These are phyloP conservation scores for Eupithecia centaureata DNA, from an alignment of 2,888 invertebrate genomes.

Conservation along the genomic window DNA sequence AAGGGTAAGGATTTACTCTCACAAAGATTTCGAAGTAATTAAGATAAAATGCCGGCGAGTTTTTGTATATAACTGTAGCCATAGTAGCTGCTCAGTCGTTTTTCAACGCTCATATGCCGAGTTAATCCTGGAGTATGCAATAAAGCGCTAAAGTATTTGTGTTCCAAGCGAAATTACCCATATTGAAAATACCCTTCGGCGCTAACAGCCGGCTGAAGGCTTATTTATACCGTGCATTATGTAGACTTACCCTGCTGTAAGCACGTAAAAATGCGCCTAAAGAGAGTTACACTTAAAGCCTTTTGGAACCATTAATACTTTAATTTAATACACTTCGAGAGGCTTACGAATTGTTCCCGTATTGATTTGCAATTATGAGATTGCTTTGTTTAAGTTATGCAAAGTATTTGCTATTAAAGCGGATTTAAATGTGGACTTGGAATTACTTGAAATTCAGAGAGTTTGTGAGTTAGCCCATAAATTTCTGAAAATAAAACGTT, in stretches of 20 bases:
- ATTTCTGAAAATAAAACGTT: constrained; percentile 50
- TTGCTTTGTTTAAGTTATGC: constrained; percentile 63
- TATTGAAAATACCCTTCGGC: constrained; percentile 82
- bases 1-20: constrained; percentile 80
- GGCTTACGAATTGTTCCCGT: constrained; percentile 60
- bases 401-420: constrained; percentile 64
- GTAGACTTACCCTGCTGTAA: constrained; percentile 57
- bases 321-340: constrained; percentile 58
- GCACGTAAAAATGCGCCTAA: constrained; percentile 60
- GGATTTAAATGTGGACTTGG: constrained; percentile 53
- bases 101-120: constrained; percentile 80
- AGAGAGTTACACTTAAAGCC: constrained; percentile 57
- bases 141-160: constrained; percentile 82
- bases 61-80: constrained; percentile 75
- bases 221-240: constrained; percentile 74
- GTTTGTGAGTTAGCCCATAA: constrained; percentile 50
- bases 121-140: constrained; percentile 82
- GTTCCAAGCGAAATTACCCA: constrained; percentile 81
- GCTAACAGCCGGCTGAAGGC: constrained; percentile 77
- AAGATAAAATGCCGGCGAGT: constrained; percentile 80
- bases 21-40: constrained; percentile 83
- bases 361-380: constrained; percentile 70
- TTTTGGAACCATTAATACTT: constrained; percentile 60
- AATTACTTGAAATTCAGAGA: constrained; percentile 52
- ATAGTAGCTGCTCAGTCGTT: constrained; percentile 65